Conservation (phyloP, 2,113 vertebrate species). For the Syngnathus typhle region DNA sequence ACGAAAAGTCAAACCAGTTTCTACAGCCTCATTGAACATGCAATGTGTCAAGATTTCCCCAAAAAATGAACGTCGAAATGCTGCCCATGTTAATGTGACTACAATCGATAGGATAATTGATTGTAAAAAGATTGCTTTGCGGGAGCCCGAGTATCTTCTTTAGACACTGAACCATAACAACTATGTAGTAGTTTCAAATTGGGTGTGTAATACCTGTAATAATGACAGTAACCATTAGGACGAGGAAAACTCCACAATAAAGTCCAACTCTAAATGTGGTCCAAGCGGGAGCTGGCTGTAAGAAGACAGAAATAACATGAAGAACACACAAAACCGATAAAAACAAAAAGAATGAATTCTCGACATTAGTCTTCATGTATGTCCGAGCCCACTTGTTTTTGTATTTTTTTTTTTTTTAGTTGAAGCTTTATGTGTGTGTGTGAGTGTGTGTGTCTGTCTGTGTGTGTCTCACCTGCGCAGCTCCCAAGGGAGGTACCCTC, state of each 20-base stretch:
- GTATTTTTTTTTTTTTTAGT: too few species aligned
- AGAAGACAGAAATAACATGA: conserved; percentile 7
- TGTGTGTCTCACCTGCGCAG: conserved; percentile 82
- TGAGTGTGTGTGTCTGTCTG: too few species aligned
- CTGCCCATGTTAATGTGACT: background rate
- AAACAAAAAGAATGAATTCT: background rate
- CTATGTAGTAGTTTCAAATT: background rate
- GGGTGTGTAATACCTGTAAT: conserved; percentile 77
- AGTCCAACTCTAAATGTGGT: conserved; percentile 96
- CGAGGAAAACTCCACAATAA: conserved; percentile 92
- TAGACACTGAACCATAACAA: background rate
- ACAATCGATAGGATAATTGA: too few species aligned
- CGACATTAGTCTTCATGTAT: background rate
- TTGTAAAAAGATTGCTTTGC: too few species aligned
- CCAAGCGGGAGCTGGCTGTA: conserved; percentile 94
- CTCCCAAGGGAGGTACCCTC: conserved; percentile 93
- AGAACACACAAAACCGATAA: background rate
- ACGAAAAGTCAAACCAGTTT: background rate
- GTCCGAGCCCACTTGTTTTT: too few species aligned
- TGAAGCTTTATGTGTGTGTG: too few species aligned
- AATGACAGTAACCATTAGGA: conserved; percentile 81
- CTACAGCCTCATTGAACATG: background rate
- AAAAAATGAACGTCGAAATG: too few species aligned
- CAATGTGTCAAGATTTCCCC: too few species aligned
- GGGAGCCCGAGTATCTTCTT: background rate